Evolutionary conservation across 2,888 invertebrate species (phyloP), one percentile per base, ranked within the genome.

Genomic region (Unio pictorum): DNA sequence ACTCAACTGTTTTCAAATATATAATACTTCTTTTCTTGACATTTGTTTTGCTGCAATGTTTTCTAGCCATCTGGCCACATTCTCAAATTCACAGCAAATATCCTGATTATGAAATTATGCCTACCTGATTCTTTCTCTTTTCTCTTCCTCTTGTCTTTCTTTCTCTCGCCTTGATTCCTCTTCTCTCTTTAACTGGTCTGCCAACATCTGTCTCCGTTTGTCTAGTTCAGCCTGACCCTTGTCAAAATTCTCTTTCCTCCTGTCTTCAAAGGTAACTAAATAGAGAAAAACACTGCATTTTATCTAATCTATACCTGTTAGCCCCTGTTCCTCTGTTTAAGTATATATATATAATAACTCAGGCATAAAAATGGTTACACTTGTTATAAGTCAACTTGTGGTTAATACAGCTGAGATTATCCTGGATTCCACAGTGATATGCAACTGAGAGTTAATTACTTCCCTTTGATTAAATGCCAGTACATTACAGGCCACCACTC

Each of bases 221-320:
- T 99, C 99, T 71, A 99, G 90, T 90, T 99, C 99, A 0, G 98
- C 98, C 89, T 99, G 98, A 0, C 99, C 99, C 79, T 98, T 95
- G 78, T 98, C 98, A 91, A 96, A 97, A 91, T 99, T 99, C 91
- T 99, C 98, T 87, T 96, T 94, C 4, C 99, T 92, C 86, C 96
- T 95, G 88, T 99, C 99, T 88, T 99, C 99, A 91, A 98, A 98
- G 0, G 96, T 90, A 5, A 84, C 86, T 85, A 63, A 11, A 67
- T 65, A 71, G 61, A 45, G 8, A 56, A 15, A 56, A 26, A 1
- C 61, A 61, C 28, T 58, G 59, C 18, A 1, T 11, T 58, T 17
- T 26, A 58, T 58, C 15, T n/a, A 7, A 8, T 23, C 59, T 26
- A 58, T 58, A 58, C 23, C 8, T 58, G n/a, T 3, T 58, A 11